Evolutionary conservation across 1,140 invertebrate genomes (phyloP), one percentile per base, ranked within the genome.

Genomic region (Hestina assimilis): DNA sequence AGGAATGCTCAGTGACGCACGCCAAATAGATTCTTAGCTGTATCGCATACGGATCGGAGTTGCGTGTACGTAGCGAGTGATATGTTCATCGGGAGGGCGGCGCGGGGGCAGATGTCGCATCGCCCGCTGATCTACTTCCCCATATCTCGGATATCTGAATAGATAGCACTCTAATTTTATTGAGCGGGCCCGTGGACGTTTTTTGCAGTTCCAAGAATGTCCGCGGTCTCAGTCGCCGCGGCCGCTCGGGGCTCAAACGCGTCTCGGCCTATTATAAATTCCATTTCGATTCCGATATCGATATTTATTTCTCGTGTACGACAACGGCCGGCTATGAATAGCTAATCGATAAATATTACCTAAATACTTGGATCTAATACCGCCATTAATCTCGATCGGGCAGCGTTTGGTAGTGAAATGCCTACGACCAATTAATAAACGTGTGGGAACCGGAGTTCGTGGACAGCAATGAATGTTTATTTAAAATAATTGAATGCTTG

Each of bases 91-190:
- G 55, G 33, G 43, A 23, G 35, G 51, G 53, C 33, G 60, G 45
- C 51, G 53, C 33, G 35, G 48, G 46, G 55, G 61, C 71, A 69
- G 71, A 61, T 62, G 74, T 58, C 62, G 53, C 15, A 31, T 46
- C 57, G 58, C 33, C 65, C 60, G 62, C 66, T 53, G 61, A 50
- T 63, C 35, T 60, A 65, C 68, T 66, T 63, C 69, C 67, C 67
- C 67, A 66, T 75, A 74, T 72, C 72, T 64, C 56, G 69, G 45
- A 72, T 74, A 75, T 79, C 77, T 72, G 67, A 74, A 80, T 79
- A 75, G 75, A 75, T 80, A 69, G 60, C 59, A 60, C 67, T 69
- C 66, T 80, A 75, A 77, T 79, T 72, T 76, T 72, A 75, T 73
- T 66, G 51, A 46, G 55, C 23, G 23, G 46, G 59, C 47, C 65